Evolutionary conservation across 2,797 vertebrate species (phyloP).

Genomic region (Helicolenus hilgendorfi): DNA sequence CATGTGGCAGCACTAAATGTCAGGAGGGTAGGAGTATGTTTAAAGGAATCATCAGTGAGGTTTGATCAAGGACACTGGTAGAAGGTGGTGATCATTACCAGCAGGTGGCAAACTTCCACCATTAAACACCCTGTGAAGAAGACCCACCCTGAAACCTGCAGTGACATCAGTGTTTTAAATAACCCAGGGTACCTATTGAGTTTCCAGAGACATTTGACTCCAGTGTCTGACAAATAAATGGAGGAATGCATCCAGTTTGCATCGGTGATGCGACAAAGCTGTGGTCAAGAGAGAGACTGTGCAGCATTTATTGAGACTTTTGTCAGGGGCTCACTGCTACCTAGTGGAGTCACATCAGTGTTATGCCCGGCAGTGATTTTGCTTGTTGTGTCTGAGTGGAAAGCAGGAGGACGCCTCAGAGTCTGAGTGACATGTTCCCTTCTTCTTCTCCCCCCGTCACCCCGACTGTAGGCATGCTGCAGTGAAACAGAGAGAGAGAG

Average conservation of each 20-base stretch:
- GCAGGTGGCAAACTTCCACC: constrained; percentile 86
- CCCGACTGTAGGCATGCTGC: constrained; percentile 51
- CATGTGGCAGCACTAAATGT: constrained; percentile 38
- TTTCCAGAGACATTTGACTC: constrained; percentile 48
- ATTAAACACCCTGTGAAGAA: constrained; percentile 41
- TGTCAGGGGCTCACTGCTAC: constrained; percentile 13
- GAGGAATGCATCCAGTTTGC: not conserved
- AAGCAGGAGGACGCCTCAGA: constrained; percentile 23
- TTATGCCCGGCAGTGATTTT: constrained; percentile 6
- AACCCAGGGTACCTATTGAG: constrained; percentile 54
- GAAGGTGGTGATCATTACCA: constrained; percentile 64
- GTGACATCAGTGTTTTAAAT: constrained; percentile 80
- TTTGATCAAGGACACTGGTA: constrained; percentile 6
- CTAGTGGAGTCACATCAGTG: constrained; percentile 21
- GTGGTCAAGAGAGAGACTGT: not conserved
- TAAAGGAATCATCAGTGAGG: constrained; percentile 7
- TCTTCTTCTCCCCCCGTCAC: constrained; percentile 16
- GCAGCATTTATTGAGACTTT: constrained; percentile 22
- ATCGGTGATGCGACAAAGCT: not conserved
- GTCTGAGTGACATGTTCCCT: constrained; percentile 31
- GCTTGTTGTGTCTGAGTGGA: constrained; percentile 10
- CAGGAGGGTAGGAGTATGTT: constrained; percentile 23
- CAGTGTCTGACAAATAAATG: constrained; percentile 39
- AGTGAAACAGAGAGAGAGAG: constrained; percentile 33
- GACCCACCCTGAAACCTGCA: constrained; percentile 82